Conservation (phyloP, 2,888 invertebrate genomes). For the Macaria notata region DNA sequence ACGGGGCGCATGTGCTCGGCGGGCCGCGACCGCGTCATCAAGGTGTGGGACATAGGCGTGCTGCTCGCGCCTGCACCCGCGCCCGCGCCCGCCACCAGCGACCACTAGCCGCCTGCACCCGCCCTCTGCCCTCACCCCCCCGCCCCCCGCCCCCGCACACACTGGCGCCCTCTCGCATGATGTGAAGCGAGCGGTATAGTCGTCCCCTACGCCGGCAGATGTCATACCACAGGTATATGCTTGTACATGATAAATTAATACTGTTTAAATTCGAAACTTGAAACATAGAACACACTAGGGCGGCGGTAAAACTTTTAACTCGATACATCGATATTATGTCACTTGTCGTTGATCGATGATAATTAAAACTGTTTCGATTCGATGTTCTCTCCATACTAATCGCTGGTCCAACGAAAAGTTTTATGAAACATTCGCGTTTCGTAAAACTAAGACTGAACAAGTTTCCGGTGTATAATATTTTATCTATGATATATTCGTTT, state of each 20-base stretch:
- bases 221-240: too few species aligned
- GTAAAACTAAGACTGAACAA: slow-evolving; percentile 66
- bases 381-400: slow-evolving; percentile 6
- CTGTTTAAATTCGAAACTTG: too few species aligned
- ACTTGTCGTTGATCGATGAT: slow-evolving; percentile 6
- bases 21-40: slow-evolving; percentile 97
- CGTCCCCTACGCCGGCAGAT: too few species aligned
- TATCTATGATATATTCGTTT: slow-evolving; percentile 19
- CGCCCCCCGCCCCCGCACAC: slow-evolving; percentile 19
- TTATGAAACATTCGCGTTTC: slow-evolving; percentile 45
- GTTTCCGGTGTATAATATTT: slow-evolving; percentile 41
- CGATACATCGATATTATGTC: slow-evolving; percentile 6
- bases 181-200: too few species aligned
- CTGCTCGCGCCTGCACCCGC: slow-evolving; percentile 75
- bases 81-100: slow-evolving; percentile 58
- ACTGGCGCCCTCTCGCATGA: too few species aligned
- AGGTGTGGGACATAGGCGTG: slow-evolving; percentile 93
- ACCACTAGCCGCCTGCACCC: slow-evolving; percentile 45
- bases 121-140: slow-evolving; percentile 60
- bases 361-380: neutral
- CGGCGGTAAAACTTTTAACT: too few species aligned
- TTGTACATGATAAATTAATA: too few species aligned
- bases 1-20: slow-evolving; percentile 94
- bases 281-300: too few species aligned
- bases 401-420: slow-evolving; percentile 58